Evolutionary conservation across 1,140 invertebrate species (phyloP), one percentile per base, ranked within the genome.

Genomic region (Drosophila rhopaloa): DNA sequence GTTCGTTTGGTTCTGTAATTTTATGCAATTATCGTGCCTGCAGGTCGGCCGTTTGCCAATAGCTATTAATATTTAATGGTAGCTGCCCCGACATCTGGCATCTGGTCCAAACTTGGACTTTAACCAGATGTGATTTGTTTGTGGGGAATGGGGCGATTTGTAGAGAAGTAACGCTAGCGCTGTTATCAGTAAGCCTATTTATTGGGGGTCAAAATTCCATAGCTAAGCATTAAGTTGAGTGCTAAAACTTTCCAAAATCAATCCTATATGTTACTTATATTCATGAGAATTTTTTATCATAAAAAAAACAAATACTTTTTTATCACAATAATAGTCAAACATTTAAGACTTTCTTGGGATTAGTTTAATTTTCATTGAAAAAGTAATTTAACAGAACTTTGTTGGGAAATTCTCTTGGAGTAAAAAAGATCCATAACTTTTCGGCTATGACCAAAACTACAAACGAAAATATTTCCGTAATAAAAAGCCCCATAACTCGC

Each of bases 11-110:
- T 48, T 50, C 70, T 53, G 61, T 76, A 76, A 76, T 76, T 76
- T 67, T 59, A 76, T 76, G 61, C 73, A 67, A 76, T 67, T 76
- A 76, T 67, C 32, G 41, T 40, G 73, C 70, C 37, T 19, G 55
- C 59, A 63, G 24, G 38, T 67, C 46, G 29, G n/a, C 41, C 19
- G 56, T 16, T 72, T 72, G 60, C 59, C 63, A 55, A 68, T 47
- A 43, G 47, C 73, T 53, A 76, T 76, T 76, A 76, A 76, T 65
- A 67, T 76, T 76, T 76, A 76, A 76, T 76, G 38, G 48, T 40
- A 37, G 19, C 32, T 61, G 50, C n/a, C 9, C 41, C 41, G 35
- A 50, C 73, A 76, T 58, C 54, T 67, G 72, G 54, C 72, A 76
- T 59, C 73, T 55, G 50, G 38, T 48, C 38, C 29, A 43, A 53